Evolutionary conservation across 2,888 invertebrate genomes (phyloP), one percentile per base, ranked within the genome.

Genomic region (Venustoraphidia nigricollis): DNA sequence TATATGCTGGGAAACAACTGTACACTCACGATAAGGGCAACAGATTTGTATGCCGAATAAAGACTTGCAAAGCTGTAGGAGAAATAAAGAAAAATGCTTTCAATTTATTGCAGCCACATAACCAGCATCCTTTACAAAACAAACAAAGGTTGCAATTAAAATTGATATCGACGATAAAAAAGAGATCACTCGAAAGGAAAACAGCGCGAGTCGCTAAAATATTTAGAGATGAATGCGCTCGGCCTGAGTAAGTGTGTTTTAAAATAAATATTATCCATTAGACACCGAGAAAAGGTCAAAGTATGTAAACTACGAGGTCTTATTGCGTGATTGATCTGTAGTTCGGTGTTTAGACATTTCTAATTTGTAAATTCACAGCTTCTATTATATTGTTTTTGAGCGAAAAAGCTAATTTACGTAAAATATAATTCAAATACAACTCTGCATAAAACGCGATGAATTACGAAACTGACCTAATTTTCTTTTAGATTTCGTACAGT

Each of bases 1-100:
- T 47, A 34, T 47, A 47, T 11, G 36, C 42, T 11, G 47, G 40
- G 11, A 47, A 47, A 37, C 47, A 47, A 34, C 34, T 47, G 11
- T 47, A 47, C 36, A 11, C 38, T n/a, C 42, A 47, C 36, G 10
- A 43, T 34, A 47, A 47, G 5, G 36, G 43, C 10, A 17, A 17
- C 27, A 13, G 36, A 37, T 47, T 17, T 47, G 27, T n/a, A 6
- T 47, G 47, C n/a, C 43, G 42, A 34, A 27, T 47, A 10, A 34
- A 17, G 14, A n/a, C 14, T 37, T 47, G 47, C 38, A 36, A 42
- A 37, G 47, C 47, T 3, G 13, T 42, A 34, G 47, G 47, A 10
- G n/a, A 41, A 46, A 46, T 41, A 11, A 46, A 34, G 13, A 14
- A 40, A 9, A 38, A 13, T 17, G 9, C 27, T 10, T 47, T 47